phyloP scores from a whole-genome alignment of 2,888 invertebrate species.

The Notocelia uddmanniana region DNA sequence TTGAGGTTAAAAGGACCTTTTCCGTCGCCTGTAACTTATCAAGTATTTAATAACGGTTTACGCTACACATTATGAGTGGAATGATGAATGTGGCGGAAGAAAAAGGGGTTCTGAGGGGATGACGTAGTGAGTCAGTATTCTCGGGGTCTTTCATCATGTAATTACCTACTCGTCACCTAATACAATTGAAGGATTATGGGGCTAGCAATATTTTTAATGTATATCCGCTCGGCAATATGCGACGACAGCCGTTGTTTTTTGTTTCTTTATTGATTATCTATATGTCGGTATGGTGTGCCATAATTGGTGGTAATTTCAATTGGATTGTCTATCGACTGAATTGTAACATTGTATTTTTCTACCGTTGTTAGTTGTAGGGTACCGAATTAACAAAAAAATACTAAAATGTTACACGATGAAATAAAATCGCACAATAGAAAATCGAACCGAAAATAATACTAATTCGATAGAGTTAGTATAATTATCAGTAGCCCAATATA shows the following conservation, averaged over 20 bases:
- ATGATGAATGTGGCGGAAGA: slow-evolving; percentile 41
- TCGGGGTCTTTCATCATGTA: slow-evolving; percentile 17
- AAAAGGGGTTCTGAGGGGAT: slow-evolving; percentile 27
- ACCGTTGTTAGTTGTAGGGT: background rate
- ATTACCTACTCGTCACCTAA: slow-evolving; percentile 15
- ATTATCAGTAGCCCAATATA: too few species aligned
- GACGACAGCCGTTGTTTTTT: background rate
- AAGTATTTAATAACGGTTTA: slow-evolving; percentile 40
- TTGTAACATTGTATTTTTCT: background rate
- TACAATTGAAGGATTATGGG: background rate
- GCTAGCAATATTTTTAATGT: background rate
- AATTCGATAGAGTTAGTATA: too few species aligned
- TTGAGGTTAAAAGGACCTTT: background rate
- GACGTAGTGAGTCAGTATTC: slow-evolving; percentile 23
- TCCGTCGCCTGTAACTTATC: slow-evolving; percentile 20
- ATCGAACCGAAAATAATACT: too few species aligned
- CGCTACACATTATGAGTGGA: slow-evolving; percentile 28
- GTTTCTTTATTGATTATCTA: background rate
- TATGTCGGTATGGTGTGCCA: too few species aligned
- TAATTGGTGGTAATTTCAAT: too few species aligned
- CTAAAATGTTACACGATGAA: background rate
- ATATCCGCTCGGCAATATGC: background rate
- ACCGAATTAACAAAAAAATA: background rate
- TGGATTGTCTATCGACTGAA: too few species aligned
- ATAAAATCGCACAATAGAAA: background rate